These are phyloP conservation scores for Drosophila hamatofila DNA, from an alignment of 2,888 invertebrate genomes.

Conservation along the genomic window DNA sequence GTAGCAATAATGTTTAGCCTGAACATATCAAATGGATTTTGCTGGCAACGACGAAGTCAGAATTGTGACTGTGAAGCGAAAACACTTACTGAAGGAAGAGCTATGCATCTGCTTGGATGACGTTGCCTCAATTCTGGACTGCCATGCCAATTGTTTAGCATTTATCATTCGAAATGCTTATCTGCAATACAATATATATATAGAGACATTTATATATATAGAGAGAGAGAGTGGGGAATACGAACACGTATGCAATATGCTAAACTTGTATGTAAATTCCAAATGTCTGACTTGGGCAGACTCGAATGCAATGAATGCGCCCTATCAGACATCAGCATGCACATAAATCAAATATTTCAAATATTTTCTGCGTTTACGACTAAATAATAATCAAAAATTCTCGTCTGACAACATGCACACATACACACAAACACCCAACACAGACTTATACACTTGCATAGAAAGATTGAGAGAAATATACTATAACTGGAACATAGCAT, in stretches of 20 bases:
- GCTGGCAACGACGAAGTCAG: slow-evolving; percentile 35
- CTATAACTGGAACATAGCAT: slow-evolving; percentile 26
- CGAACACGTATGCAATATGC: slow-evolving; percentile 42
- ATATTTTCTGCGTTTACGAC: slow-evolving; percentile 75
- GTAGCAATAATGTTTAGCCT: slow-evolving; percentile 55
- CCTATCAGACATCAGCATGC: slow-evolving; percentile 65
- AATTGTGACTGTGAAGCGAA: background rate
- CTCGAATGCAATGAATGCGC: slow-evolving; percentile 63
- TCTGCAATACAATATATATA: slow-evolving; percentile 46
- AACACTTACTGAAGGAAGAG: background rate
- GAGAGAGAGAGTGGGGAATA: background rate
- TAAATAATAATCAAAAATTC: slow-evolving; percentile 78
- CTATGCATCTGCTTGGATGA: slow-evolving; percentile 20
- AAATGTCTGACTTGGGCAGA: slow-evolving; percentile 33
- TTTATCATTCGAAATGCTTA: slow-evolving; percentile 75
- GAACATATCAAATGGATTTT: slow-evolving; percentile 52
- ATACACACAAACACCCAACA: slow-evolving; percentile 10
- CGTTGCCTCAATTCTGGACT: slow-evolving; percentile 63
- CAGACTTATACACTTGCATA: slow-evolving; percentile 10
- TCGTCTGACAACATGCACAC: slow-evolving; percentile 43
- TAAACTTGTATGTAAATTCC: slow-evolving; percentile 57
- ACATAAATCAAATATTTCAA: slow-evolving; percentile 76
- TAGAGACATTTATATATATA: slow-evolving; percentile 14
- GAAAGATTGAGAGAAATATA: slow-evolving; percentile 10
- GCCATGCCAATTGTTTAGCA: slow-evolving; percentile 72